phyloP scores from a whole-genome alignment of 2,797 vertebrate genomes.

The Chiloscyllium punctatum region DNA sequence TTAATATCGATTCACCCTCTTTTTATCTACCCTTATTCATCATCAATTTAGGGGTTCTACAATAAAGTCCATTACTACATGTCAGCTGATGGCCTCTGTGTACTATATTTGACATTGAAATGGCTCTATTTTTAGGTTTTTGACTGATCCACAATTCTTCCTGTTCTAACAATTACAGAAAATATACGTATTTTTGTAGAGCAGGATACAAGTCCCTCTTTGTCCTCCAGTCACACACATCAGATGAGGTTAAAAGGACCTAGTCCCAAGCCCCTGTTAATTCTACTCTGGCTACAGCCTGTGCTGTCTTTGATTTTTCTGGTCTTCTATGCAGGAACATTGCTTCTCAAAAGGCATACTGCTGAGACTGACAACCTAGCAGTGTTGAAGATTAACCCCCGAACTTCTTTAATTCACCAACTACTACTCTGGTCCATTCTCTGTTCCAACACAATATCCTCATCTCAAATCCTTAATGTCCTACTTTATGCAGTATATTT shows the following conservation, averaged over 20 bases:
- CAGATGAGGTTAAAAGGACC: background rate
- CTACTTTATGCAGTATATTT: background rate
- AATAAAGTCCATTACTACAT: too few species aligned
- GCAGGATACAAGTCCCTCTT: background rate
- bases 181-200: background rate
- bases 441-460: background rate
- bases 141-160: background rate
- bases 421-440: background rate
- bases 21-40: slow-evolving; percentile 2
- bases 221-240: background rate
- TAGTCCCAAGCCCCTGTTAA: background rate
- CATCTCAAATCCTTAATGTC: background rate
- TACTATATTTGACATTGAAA: background rate
- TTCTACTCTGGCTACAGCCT: background rate
- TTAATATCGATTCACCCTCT: background rate
- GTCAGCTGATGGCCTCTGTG: too few species aligned
- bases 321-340: background rate
- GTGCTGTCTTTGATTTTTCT: background rate
- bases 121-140: background rate
- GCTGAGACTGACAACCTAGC: background rate
- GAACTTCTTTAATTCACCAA: background rate
- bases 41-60: background rate
- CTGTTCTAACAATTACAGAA: background rate
- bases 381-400: background rate
- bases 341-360: background rate